These are phyloP conservation scores for Biston betularia DNA, from an alignment of 2,888 invertebrate genomes.

Conservation along the genomic window DNA sequence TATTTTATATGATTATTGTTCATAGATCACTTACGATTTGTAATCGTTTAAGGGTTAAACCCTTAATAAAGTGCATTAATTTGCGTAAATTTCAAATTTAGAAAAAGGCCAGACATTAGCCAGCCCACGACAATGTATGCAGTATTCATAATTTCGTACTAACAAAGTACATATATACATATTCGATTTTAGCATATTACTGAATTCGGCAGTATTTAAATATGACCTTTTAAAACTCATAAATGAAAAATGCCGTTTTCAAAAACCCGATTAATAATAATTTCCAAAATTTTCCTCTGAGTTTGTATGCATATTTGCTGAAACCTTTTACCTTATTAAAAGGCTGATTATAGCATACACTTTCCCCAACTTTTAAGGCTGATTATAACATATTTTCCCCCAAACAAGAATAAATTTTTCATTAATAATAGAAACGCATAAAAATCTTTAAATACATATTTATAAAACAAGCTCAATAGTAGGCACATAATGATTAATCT, in stretches of 20 bases:
- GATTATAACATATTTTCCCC: neutral
- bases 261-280: too few relatives aligned
- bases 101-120: neutral
- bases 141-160: neutral
- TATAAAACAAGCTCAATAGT: neutral
- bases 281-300: too few relatives aligned
- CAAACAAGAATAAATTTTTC: neutral
- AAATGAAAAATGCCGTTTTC: too few relatives aligned
- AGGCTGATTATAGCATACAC: neutral
- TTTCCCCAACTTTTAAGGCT: neutral
- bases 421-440: conserved; percentile 1
- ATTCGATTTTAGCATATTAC: neutral
- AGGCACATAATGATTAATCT: neutral
- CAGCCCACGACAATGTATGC: neutral
- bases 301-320: neutral
- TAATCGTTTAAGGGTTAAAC: conserved; percentile 23
- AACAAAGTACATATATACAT: neutral
- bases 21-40: conserved; percentile 41
- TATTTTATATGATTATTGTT: conserved; percentile 36
- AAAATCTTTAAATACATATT: neutral
- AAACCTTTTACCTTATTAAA: neutral
- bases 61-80: neutral
- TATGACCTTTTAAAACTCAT: too few relatives aligned
- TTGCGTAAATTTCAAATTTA: neutral
- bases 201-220: neutral